Evolutionary conservation across 2,113 vertebrate species (phyloP), one percentile per base, ranked within the genome.

Genomic region (Xiphophorus couchianus): DNA sequence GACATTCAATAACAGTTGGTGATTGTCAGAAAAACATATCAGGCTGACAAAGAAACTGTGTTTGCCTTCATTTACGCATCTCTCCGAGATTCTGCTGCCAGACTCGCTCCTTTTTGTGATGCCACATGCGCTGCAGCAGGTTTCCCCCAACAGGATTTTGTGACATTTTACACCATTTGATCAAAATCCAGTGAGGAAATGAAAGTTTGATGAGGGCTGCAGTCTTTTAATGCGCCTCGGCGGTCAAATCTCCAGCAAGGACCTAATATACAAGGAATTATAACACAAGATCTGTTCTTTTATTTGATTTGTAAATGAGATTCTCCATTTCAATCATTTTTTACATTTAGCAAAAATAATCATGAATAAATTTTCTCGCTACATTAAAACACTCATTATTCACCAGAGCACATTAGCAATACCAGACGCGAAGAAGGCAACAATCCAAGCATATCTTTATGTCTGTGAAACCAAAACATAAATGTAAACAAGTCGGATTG

Each of bases 1-100:
- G 35, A 82, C 69, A 77, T 77, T 80, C 60, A 77, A 35, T 76
- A 80, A 72, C 75, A 74, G 73, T 33, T 33, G 4, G 30, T 19
- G 33, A 25, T 25, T 6, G 51, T 58, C 29, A 10, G 66, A 71
- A 73, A 83, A 74, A 81, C 77, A 82, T 78, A 62, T 39, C 66
- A 37, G 35, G 64, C 58, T 22, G 70, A 82, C 54, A 70, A 64
- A 66, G 76, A 51, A 73, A 81, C 22, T 3, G 71, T 62, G 77
- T 63, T 87, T 73, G 84, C 79, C 74, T 84, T 86, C 60, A 74
- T 42, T 81, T 27, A 33, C 61, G 66, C 74, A 30, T 72, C 70
- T 22, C 39, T 29, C 33, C 27, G 13, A 29, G 27, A 76, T 78
- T 67, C 76, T 71, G 30, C 22, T 19, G 25, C 2, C 61, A 69